Conservation (phyloP, 2,113 vertebrate species). For the Scomber japonicus region DNA sequence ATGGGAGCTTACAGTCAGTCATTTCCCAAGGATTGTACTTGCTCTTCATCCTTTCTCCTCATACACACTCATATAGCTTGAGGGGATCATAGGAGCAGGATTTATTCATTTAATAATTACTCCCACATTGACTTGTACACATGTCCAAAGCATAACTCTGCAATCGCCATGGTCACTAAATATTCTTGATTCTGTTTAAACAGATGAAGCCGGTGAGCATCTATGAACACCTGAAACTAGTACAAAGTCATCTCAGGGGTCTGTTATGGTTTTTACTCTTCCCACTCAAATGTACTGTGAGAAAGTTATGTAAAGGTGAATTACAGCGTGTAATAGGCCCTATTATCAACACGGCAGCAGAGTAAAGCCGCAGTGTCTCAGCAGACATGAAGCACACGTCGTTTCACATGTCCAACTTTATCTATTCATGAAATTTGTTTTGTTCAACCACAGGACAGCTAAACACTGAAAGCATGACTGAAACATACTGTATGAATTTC, state of each 20-base stretch:
- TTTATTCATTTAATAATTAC: neutral
- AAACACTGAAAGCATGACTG: neutral
- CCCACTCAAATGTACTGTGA: neutral
- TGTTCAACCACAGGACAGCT: neutral
- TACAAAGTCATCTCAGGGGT: neutral
- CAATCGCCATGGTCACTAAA: neutral
- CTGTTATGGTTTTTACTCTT: neutral
- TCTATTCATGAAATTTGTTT: neutral
- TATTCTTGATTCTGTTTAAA: neutral
- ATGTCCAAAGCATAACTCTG: neutral
- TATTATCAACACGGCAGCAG: neutral
- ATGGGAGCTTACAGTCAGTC: no score
- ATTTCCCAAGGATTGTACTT: neutral
- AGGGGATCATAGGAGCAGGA: no score
- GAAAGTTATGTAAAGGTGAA: neutral
- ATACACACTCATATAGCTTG: neutral
- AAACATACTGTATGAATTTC: constrained; percentile 1
- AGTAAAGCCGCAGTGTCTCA: neutral
- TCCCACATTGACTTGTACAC: accelerated
- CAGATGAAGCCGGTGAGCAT: neutral
- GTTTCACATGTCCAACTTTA: neutral
- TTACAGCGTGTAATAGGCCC: neutral
- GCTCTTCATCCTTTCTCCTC: no score
- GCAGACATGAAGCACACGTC: neutral
- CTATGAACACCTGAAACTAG: neutral